Base-by-base conservation (phyloP, 2,113 vertebrate genomes). In the Hirundichthys speculiger region DNA sequence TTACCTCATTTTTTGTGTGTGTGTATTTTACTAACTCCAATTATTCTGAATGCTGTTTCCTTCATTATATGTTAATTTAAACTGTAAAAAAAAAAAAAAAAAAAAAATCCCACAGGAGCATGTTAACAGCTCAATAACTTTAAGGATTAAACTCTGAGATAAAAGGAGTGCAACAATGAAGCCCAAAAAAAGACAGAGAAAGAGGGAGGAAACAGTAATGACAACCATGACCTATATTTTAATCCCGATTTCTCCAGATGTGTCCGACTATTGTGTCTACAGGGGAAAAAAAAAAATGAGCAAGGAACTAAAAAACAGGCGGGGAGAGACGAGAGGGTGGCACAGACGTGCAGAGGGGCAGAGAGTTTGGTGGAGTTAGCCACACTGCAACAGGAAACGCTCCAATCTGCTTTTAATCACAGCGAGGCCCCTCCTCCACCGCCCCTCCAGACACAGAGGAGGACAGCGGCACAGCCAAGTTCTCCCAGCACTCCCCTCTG, bases 361-460 rank as follows among this genome's bases (percentile, higher is more conserved):
- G 65, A 52, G 67, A 76, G 77, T 73, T 55, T 78, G 79, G 79
- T 73, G 76, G 72, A 84, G 84, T 84, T 85, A 92, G 91, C 89
- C n/a, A 75, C 59, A 55, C 92, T 92, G 83, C 71, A 92, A 92
- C 94, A 95, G 95, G 94, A 96, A 97, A 91, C 75, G 39, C 82
- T 88, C 88, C 90, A 85, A 92, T 94, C 95, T 96, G 96, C 93
- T 94, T 94, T 92, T 93, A 95, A 96, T 96, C 94, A 95, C 79
- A 70, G 84, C 70, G 66, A 53, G 34, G 42, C 75, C 77, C 71
- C 82, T 86, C 83, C 75, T 73, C 82, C 83, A 25, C 52, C 27
- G 22, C 20, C 64, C 65, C 69, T 68, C 62, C 70, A 72, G 69
- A 79, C 64, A 20, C 50, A 78, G 53, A 75, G 69, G 58, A 80